phyloP scores from a whole-genome alignment of 2,113 vertebrate species.

The Archilochus colubris region DNA sequence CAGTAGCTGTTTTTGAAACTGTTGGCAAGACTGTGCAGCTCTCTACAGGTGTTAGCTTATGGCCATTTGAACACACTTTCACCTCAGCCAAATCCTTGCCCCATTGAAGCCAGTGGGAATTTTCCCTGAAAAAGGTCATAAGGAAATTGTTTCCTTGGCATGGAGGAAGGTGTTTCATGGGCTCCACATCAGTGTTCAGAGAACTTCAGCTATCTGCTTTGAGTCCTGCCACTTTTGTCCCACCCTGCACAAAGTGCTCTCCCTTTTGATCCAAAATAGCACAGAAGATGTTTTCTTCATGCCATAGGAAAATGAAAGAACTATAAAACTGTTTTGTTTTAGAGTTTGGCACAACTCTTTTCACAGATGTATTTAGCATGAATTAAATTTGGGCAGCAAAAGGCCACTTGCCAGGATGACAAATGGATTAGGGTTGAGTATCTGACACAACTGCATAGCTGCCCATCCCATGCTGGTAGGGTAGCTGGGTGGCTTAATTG shows the following conservation, averaged over 20 bases:
- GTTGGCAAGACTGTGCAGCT: constrained; percentile 19
- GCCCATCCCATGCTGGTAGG: not conserved
- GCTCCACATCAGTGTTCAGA: not conserved
- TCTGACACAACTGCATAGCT: not conserved
- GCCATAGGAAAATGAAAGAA: constrained; percentile 23
- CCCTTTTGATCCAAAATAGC: constrained; percentile 54
- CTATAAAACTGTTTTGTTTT: constrained; percentile 42
- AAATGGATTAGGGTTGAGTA: not conserved
- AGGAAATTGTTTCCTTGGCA: constrained; percentile 45
- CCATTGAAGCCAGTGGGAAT: constrained; percentile 30
- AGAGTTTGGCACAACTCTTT: not conserved
- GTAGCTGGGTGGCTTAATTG: not conserved
- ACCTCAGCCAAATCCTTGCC: constrained; percentile 37
- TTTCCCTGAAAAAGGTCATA: constrained; percentile 57
- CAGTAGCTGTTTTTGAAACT: not conserved
- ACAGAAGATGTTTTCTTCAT: constrained; percentile 55
- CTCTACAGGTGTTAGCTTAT: constrained; percentile 6
- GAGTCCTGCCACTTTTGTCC: constrained; percentile 23
- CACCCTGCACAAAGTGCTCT: constrained; percentile 1
- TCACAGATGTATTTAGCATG: constrained; percentile 18
- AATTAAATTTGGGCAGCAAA: constrained; percentile 36
- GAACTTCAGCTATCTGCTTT: constrained; percentile 61
- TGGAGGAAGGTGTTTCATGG: constrained; percentile 41
- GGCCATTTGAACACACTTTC: not conserved
- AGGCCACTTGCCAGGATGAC: not conserved